Percentiles rank a stretch among this genome's conserved stretches.
Conservation (phyloP, 2,113 vertebrate genomes). For the Gnathonemus echidnorhynchus region DNA sequence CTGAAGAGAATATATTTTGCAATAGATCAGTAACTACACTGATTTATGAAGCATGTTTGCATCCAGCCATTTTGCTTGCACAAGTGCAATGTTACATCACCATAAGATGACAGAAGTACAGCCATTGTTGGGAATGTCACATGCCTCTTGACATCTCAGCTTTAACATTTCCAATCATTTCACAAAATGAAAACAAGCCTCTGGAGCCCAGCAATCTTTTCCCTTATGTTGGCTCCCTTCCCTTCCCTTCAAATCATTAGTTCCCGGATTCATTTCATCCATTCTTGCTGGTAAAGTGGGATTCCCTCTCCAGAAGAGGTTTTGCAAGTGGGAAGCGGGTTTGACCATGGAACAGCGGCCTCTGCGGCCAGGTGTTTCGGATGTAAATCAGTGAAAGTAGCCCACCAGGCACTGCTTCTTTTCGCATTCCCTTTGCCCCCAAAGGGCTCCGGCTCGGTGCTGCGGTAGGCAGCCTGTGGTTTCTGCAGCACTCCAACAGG, state of each 20-base stretch:
- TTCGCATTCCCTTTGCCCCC: constrained; percentile 23
- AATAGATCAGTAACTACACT: not conserved
- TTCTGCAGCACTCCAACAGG: constrained; percentile 43
- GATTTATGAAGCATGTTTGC: constrained; percentile 30
- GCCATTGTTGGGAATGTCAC: not conserved
- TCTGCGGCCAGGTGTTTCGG: not conserved
- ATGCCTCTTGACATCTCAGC: constrained; percentile 14
- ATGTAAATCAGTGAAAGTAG: not conserved
- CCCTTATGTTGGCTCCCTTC: not conserved
- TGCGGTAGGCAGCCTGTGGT: constrained; percentile 52
- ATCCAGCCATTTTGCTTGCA: constrained; percentile 34
- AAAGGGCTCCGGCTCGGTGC: constrained; percentile 44
- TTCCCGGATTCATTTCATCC: not conserved
- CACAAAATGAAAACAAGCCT: not conserved
- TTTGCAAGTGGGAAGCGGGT: not conserved
- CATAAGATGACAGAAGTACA: constrained; percentile 49
- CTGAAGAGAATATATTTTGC: not conserved
- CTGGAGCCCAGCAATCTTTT: not conserved
- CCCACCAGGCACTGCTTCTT: not conserved
- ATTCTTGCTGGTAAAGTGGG: not conserved
- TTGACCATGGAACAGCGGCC: constrained; percentile 20
- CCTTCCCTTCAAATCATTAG: not conserved
- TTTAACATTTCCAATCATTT: not conserved
- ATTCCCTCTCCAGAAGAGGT: not conserved
- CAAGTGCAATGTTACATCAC: constrained; percentile 33